Evolutionary conservation across 1,140 invertebrate species (phyloP), one percentile per base, ranked within the genome.

Genomic region (Formica selysi): DNA sequence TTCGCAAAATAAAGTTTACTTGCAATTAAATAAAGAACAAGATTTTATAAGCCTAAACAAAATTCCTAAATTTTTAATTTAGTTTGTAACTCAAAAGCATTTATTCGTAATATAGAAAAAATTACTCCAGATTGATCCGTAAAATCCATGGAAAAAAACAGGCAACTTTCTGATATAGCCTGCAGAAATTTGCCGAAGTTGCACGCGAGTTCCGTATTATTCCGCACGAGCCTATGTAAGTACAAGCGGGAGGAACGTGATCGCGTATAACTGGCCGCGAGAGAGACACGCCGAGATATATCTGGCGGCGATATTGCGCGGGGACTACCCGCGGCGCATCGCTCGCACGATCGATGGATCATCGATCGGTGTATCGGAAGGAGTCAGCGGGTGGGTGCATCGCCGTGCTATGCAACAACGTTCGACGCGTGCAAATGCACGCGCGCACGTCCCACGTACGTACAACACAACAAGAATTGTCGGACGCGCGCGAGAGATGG

Each of bases 291-390:
- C 86, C 57, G n/a, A 87, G 87, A 89, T 89, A 86, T 79, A 86
- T 89, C 89, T 90, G 65, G 70, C 76, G 87, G 87, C 68, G 61
- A 84, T 87, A 90, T 90, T 79, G 89, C 80, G 64, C 70, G 16
- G 38, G 29, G 85, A 76, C 87, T 89, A 86, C 89, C 89, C 89
- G 89, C 85, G 51, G 88, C 70, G 88, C 79, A 88, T 88, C 89
- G 89, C 86, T 90, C 88, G 88, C 89, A 85, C 90, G 89, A 89
- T 89, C 89, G 87, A 92, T 91, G 84, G 78, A 90, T 91, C 86
- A 92, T 91, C 86, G 89, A 90, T 90, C 88, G 86, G 61, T 59
- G 57, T 61, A 71, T 71, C 71, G 62, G 61, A 61, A 67, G 22
- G 57, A 70, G 76, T 41, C 87, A 89, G 87, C 87, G 87, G 87